Evolutionary conservation across 1,140 invertebrate genomes (phyloP).

Genomic region (Coptotermes formosanus): DNA sequence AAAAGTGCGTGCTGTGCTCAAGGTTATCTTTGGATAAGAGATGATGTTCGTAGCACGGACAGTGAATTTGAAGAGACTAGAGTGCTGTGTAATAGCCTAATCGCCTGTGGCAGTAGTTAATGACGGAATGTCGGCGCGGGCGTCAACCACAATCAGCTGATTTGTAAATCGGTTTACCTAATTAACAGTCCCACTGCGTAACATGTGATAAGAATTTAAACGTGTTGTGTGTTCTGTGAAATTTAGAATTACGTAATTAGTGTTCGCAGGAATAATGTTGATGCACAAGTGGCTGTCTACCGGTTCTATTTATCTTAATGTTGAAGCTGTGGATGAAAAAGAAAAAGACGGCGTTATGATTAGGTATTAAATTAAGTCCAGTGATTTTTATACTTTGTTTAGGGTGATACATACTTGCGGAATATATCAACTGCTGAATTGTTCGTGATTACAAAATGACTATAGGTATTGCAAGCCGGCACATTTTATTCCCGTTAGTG

Average conservation of each 20-base stretch:
- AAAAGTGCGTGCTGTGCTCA: background rate
- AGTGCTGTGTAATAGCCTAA: background rate
- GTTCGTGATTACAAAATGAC: too few relatives aligned
- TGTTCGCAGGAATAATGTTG: slow-evolving; percentile 4
- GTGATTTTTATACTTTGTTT: too few relatives aligned
- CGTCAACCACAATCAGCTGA: background rate
- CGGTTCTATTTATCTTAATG: slow-evolving; percentile 32
- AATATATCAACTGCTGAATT: too few relatives aligned
- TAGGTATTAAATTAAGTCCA: background rate
- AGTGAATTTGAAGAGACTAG: background rate
- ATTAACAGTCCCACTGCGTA: background rate
- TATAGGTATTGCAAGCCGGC: too few relatives aligned
- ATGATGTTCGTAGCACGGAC: background rate
- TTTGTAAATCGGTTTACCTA: background rate
- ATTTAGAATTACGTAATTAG: background rate
- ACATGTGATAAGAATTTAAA: background rate
- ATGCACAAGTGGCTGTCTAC: slow-evolving; percentile 29
- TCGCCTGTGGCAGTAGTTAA: background rate
- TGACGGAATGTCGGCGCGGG: background rate
- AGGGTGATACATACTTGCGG: too few relatives aligned
- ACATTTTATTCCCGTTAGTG: too few relatives aligned
- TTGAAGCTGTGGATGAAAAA: slow-evolving; percentile 30
- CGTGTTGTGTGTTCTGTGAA: background rate
- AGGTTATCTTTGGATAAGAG: background rate
- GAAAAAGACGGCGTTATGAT: background rate